A percentile compares a stretch with the other conserved stretches of the same genome.
phyloP scores from a whole-genome alignment of 2,888 invertebrate species.

The Scrobipalpa costella region DNA sequence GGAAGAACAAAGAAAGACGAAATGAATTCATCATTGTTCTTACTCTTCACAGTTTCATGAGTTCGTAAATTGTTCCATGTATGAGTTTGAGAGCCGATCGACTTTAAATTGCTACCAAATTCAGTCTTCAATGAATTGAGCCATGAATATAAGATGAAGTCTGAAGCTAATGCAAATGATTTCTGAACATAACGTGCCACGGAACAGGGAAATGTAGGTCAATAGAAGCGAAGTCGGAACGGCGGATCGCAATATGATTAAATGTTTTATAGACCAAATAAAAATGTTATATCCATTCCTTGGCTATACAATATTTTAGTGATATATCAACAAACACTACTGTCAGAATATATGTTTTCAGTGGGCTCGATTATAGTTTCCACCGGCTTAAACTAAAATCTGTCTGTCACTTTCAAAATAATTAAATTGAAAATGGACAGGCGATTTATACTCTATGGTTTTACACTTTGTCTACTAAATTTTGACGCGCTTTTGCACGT shows the following conservation, averaged over 20 bases:
- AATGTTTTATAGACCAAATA: too few species aligned
- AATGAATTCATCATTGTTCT: not conserved
- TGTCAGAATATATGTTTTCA: too few species aligned
- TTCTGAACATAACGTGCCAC: slow-evolving; percentile 5
- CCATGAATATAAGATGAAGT: slow-evolving; percentile 19
- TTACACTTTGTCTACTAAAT: too few species aligned
- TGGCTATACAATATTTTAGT: too few species aligned
- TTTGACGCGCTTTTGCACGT: too few species aligned
- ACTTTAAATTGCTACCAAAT: slow-evolving; percentile 4
- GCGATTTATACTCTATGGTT: too few species aligned
- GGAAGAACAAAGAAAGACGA: not conserved
- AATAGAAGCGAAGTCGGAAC: not conserved
- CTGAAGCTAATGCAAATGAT: slow-evolving; percentile 12
- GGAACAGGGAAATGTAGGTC: not conserved
- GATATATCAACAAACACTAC: too few species aligned
- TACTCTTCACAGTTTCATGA: not conserved
- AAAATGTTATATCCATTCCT: too few species aligned
- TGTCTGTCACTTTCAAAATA: too few species aligned
- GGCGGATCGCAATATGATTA: not conserved
- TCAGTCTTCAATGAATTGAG: slow-evolving; percentile 11
- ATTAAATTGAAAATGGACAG: too few species aligned
- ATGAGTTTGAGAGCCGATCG: slow-evolving; percentile 2
- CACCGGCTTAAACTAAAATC: too few species aligned
- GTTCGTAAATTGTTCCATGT: slow-evolving; percentile 12
- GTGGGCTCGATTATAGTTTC: too few species aligned